phyloP scores from a whole-genome alignment of 2,888 invertebrate species.

The Aricia artaxerxes region DNA sequence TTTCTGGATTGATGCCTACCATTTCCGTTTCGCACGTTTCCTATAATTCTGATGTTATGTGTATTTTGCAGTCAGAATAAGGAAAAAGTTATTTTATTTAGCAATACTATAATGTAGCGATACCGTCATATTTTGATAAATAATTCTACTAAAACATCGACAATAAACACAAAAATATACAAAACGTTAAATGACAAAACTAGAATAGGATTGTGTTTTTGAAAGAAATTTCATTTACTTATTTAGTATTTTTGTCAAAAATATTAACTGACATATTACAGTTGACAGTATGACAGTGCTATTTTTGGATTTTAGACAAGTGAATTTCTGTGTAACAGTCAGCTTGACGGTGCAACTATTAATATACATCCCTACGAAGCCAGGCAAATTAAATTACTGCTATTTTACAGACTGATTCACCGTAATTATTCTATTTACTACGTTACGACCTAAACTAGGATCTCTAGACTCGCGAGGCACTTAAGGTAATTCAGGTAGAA shows the following conservation, averaged over 20 bases:
- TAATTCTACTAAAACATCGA: too few species aligned
- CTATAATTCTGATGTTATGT: too few species aligned
- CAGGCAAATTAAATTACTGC: neutral
- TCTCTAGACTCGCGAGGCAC: slow-evolving; percentile 34
- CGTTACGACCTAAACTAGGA: slow-evolving; percentile 20
- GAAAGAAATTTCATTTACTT: too few species aligned
- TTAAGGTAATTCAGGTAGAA: slow-evolving; percentile 40
- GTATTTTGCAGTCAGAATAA: too few species aligned
- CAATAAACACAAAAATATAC: too few species aligned
- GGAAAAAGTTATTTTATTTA: too few species aligned
- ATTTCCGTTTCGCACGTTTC: too few species aligned
- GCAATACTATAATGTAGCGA: too few species aligned
- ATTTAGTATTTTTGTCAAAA: neutral
- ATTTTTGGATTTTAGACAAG: neutral
- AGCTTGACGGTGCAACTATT: neutral
- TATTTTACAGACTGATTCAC: neutral
- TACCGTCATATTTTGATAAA: too few species aligned
- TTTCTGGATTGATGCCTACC: too few species aligned
- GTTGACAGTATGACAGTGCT: neutral
- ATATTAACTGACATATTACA: neutral
- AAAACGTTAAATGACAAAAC: too few species aligned
- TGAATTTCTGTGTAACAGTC: neutral
- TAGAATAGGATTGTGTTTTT: too few species aligned
- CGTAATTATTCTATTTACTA: slow-evolving; percentile 25
- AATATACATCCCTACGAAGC: neutral